These are phyloP conservation scores for Pantala flavescens DNA, from an alignment of 1,140 invertebrate species.

Conservation along the genomic window DNA sequence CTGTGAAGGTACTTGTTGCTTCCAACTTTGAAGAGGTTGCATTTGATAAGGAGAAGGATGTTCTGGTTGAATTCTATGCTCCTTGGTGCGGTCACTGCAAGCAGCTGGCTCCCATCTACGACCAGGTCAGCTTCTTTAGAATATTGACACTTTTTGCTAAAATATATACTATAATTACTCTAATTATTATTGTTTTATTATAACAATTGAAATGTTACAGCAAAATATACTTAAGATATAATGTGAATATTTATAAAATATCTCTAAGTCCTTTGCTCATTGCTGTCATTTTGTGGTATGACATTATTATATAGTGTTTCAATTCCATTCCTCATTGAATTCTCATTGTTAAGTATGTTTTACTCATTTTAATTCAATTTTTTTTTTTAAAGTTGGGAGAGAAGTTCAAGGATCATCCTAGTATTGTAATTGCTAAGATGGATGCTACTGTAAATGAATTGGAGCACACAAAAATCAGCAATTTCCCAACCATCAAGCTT, in stretches of 20 bases:
- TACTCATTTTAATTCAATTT: too few relatives aligned
- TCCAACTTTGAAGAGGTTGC: constrained; percentile 94
- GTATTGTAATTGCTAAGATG: constrained; percentile 94
- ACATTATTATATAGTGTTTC: too few relatives aligned
- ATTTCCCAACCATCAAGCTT: constrained; percentile 94
- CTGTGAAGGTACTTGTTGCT: constrained; percentile 89
- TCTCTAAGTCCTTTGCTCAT: too few relatives aligned
- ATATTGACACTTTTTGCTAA: background rate
- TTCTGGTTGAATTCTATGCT: constrained; percentile 98
- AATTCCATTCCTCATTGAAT: too few relatives aligned
- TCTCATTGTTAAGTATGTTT: too few relatives aligned
- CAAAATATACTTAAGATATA: too few relatives aligned
- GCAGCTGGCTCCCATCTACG: constrained; percentile 91
- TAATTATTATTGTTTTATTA: too few relatives aligned
- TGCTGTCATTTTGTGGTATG: too few relatives aligned
- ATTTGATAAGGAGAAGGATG: constrained; percentile 78
- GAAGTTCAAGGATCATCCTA: constrained; percentile 74
- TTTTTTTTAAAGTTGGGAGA: constrained; percentile 63
- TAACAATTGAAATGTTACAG: too few relatives aligned
- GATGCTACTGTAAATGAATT: constrained; percentile 96
- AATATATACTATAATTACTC: background rate
- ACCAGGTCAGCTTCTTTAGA: constrained; percentile 38
- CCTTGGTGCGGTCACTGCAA: constrained; percentile 98
- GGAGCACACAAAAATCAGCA: constrained; percentile 86
- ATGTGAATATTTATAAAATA: too few relatives aligned